Evolutionary conservation across 37 sponge, comb jelly and placozoan genomes (phyloP).

Genomic region (Diacarnus erythraeanus): DNA sequence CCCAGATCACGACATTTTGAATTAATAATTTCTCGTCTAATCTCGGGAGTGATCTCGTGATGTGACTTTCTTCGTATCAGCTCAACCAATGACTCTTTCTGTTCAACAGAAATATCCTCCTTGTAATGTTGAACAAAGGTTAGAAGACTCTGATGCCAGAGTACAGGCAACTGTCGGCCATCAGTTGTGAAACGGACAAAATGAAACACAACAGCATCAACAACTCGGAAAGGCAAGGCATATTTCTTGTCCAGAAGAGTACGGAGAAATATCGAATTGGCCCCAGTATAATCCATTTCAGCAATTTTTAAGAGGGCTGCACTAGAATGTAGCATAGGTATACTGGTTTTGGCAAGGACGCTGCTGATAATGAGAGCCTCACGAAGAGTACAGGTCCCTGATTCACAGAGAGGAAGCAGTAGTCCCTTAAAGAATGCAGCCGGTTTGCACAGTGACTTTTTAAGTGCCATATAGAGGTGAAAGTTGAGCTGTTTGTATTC

Average conservation of each 20-base stretch:
- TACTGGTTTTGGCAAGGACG: constrained; percentile 80
- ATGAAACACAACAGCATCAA: constrained; percentile 89
- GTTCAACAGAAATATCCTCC: constrained; percentile 91
- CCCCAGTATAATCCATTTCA: constrained; percentile 96
- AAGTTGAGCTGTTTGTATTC: constrained; percentile 95
- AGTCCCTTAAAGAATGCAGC: constrained; percentile 98
- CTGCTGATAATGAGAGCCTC: constrained; percentile 97
- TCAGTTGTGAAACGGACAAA: constrained; percentile 79
- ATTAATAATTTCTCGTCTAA: constrained; percentile 78
- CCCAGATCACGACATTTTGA: constrained; percentile 83
- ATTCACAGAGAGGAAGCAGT: constrained; percentile 89
- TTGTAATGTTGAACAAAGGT: constrained; percentile 94
- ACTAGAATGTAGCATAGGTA: constrained; percentile 93
- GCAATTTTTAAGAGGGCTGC: constrained; percentile 95
- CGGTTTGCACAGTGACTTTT: constrained; percentile 95
- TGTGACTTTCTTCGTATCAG: constrained; percentile 64
- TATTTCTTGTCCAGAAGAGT: constrained; percentile 96
- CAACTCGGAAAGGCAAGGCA: constrained; percentile 91
- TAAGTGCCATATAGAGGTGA: constrained; percentile 95
- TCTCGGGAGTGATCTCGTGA: constrained; percentile 72
- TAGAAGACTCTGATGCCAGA: constrained; percentile 96
- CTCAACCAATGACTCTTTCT: constrained; percentile 85
- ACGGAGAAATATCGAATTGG: constrained; percentile 92
- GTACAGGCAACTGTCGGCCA: constrained; percentile 78
- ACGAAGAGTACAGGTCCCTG: constrained; percentile 88